Base-by-base conservation (phyloP, 2,797 vertebrate species). In the Alcedo atthis region DNA sequence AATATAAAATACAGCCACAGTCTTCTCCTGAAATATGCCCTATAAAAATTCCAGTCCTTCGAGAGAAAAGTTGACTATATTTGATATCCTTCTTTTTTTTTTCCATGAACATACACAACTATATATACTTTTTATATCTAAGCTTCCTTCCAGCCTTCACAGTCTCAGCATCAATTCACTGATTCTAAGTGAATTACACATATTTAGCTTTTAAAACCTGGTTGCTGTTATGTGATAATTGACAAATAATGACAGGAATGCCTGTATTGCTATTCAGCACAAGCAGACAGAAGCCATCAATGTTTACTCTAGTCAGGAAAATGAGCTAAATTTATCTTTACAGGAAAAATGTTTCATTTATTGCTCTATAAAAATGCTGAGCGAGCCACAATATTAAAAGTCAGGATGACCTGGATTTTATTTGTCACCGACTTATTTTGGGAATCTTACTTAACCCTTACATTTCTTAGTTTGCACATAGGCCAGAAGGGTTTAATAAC, bases 11-110 rank as follows among this genome's bases (percentile, higher is more conserved):
- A 85, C 76, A 87, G 2, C 80, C 80, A 9, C 4, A 74, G 81
- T 7, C 66, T 87, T 57, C 55, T 69, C 77, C 77, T 87, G 87
- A 94, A 92, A 87, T 85, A 90, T 71, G 66, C 32, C 69, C 85
- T 48, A 21, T 82, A 91, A 83, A 87, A 94, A 93, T 92, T 68
- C 79, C 67, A 61, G 59, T 62, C 94, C 82, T 89, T 84, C 63
- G 84, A 89, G 80, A 82, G 78, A 45, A 61, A 85, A 90, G 54
- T 80, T 85, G 75, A n/a, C 59, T 73, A 3, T 68, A 46, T 87
- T 75, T 89, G 66, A 73, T 82, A 82, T 21, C 15, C 54, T 91
- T 28, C 46, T 91, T 25, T 83, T 92, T 82, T 89, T 93, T 88
- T 95, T 93, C 87, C 85, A 82, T 81, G 66, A 94, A 69, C 26